Base-by-base conservation (phyloP, 2,888 invertebrate species). In the Hipparchia sbordonii region DNA sequence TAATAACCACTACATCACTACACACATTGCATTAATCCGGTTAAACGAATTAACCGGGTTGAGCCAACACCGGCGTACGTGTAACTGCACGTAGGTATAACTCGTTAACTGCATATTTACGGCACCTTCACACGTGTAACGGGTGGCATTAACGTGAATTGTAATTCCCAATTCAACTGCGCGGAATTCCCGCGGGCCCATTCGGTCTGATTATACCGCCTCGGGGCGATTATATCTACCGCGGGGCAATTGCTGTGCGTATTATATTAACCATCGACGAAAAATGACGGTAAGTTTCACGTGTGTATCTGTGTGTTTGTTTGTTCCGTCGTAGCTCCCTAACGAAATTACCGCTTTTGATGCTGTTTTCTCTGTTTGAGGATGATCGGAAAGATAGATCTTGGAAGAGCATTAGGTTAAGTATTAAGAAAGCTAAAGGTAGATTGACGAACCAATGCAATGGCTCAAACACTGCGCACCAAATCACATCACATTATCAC, bases 91-190 rank as follows among this genome's bases (percentile, higher is more conserved):
- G 46, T 8, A 6, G 12, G 13, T 45, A 9, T 45, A 9, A 8
- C 62, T 63, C 48, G 63, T 48, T 46, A 63, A 9, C 46, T 10
- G 45, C 61, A n/a, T 45, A 45, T 45, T 61, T 45, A 61, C 61
- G n/a, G 60, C 48, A 23, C 23, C 46, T 62, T 48, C 63, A 48
- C 63, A 51, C 51, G 48, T 62, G 62, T 23, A 13, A 8, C 13
- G 45, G 23, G 51, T n/a, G 48, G 23, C 63, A 51, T 48, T 63
- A 63, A 8, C 51, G 51, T 63, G 63, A 23, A 23, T 63, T 63
- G 63, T 51, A 10, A 23, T 62, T 9, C 63, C 48, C 46, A 13
- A 13, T 46, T 2, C 46, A 46, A 46, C 62, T 13, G 3, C 5
- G 46, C 61, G 1, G 23, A 23, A 57, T 23, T 23, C 57, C 57